Evolutionary conservation across 2,113 vertebrate species (phyloP).

Genomic region (Xiphophorus couchianus): DNA sequence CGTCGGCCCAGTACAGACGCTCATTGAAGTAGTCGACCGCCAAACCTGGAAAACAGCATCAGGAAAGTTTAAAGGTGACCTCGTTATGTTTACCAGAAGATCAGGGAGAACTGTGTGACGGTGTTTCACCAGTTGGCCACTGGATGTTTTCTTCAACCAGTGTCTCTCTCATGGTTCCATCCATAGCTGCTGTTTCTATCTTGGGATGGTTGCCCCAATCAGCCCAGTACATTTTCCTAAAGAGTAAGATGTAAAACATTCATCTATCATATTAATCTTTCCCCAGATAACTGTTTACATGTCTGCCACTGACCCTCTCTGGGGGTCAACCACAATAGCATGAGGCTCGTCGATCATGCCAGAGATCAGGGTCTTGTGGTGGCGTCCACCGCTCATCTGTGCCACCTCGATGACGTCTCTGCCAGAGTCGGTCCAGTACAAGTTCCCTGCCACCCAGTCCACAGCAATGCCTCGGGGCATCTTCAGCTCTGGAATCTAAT

Average conservation of each 20-base stretch:
- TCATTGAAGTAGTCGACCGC: slow-evolving; percentile 96
- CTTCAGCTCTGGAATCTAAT: slow-evolving; percentile 92
- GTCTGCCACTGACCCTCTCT: slow-evolving; percentile 81
- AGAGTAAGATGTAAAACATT: slow-evolving; percentile 4
- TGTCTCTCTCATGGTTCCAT: slow-evolving; percentile 91
- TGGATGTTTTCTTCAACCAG: slow-evolving; percentile 95
- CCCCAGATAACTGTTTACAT: neutral
- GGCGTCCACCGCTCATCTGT: slow-evolving; percentile 88
- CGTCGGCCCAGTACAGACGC: slow-evolving; percentile 95
- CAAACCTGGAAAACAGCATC: slow-evolving; percentile 79
- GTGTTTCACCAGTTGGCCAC: slow-evolving; percentile 89
- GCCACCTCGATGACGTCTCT: slow-evolving; percentile 95
- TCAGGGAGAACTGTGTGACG: neutral
- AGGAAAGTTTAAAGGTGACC: neutral
- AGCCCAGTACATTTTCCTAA: slow-evolving; percentile 98
- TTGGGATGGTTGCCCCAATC: slow-evolving; percentile 98
- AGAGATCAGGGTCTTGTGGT: slow-evolving; percentile 93
- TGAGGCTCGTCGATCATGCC: slow-evolving; percentile 98
- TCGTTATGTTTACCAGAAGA: neutral
- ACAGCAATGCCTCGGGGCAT: slow-evolving; percentile 95
- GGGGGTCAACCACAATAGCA: slow-evolving; percentile 93
- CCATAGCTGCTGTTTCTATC: slow-evolving; percentile 96
- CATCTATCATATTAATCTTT: neutral
- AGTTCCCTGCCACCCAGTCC: slow-evolving; percentile 95
- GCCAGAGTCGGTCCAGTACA: slow-evolving; percentile 97